phyloP scores from a whole-genome alignment of 1,140 invertebrate species.

The Lasaia peninsularis region DNA sequence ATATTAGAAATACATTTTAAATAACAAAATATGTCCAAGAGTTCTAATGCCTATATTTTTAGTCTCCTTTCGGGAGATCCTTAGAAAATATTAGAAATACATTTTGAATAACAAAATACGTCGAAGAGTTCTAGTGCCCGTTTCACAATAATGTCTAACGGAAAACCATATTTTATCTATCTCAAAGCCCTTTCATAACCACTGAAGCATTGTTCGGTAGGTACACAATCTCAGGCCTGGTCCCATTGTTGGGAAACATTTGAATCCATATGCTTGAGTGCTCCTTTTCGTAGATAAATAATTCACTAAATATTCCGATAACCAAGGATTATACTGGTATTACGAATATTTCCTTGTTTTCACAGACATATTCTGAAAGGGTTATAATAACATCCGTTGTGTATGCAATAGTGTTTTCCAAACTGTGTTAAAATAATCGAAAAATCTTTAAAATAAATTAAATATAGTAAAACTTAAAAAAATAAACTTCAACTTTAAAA shows the following conservation, averaged over 20 bases:
- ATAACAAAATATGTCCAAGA: not conserved
- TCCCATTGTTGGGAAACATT: conserved; percentile 1
- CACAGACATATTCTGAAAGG: not conserved
- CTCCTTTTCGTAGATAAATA: conserved; percentile 6
- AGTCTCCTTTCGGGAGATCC: too few species aligned
- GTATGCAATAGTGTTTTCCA: not conserved
- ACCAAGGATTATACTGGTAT: not conserved
- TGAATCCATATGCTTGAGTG: conserved; percentile 1
- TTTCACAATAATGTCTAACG: not conserved
- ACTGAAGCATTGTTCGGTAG: conserved; percentile 4
- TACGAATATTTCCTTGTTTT: not conserved
- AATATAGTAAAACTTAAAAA: too few species aligned
- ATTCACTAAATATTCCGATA: not conserved
- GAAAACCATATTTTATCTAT: conserved; percentile 11
- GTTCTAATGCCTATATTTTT: too few species aligned
- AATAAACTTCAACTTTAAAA: not conserved
- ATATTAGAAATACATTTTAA: not conserved
- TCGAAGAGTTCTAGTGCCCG: too few species aligned
- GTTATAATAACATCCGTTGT: not conserved
- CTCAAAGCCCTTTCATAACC: not conserved
- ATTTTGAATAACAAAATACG: not conserved
- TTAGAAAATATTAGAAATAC: too few species aligned
- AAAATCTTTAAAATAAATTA: not conserved
- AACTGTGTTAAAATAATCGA: not conserved
- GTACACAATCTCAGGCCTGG: conserved; percentile 2